Evolutionary conservation across 2,888 invertebrate species (phyloP).

Genomic region (Caenorhabditis sulstoni): DNA sequence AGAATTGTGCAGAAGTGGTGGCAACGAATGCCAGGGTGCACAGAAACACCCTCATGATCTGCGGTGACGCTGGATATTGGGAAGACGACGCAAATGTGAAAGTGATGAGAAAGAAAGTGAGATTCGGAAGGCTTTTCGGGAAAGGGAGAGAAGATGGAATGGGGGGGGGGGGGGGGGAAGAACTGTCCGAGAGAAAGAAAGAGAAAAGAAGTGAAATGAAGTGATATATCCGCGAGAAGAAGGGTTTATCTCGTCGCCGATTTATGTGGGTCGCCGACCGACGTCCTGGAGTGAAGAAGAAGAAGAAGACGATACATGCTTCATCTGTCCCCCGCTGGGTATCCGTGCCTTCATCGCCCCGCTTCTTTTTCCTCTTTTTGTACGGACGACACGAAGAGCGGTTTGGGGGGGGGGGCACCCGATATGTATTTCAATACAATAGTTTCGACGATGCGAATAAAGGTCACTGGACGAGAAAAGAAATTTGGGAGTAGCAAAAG

Average conservation of each 20-base stretch:
- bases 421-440: constrained; percentile 43
- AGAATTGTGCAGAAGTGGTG: constrained; percentile 51
- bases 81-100: constrained; percentile 46
- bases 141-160: neutral
- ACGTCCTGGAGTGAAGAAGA: constrained; percentile 50
- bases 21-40: constrained; percentile 45
- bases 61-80: neutral
- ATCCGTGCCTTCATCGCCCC: constrained; percentile 51
- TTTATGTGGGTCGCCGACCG: constrained; percentile 59
- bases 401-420: constrained; percentile 2
- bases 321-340: constrained; percentile 54
- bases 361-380: constrained; percentile 30
- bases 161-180: neutral
- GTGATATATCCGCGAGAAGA: constrained; percentile 61
- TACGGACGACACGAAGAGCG: neutral
- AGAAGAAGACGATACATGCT: constrained; percentile 34
- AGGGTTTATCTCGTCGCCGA: constrained; percentile 52
- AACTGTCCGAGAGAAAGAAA: constrained; percentile 13
- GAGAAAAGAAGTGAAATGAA: constrained; percentile 57
- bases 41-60: constrained; percentile 51
- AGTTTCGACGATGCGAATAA: constrained; percentile 51
- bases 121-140: constrained; percentile 1
- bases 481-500: neutral
- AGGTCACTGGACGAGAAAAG: constrained; percentile 23
- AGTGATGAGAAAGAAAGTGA: constrained; percentile 63